Evolutionary conservation across 2,888 invertebrate genomes (phyloP).

Genomic region (Marasmarcha lunaedactyla): DNA sequence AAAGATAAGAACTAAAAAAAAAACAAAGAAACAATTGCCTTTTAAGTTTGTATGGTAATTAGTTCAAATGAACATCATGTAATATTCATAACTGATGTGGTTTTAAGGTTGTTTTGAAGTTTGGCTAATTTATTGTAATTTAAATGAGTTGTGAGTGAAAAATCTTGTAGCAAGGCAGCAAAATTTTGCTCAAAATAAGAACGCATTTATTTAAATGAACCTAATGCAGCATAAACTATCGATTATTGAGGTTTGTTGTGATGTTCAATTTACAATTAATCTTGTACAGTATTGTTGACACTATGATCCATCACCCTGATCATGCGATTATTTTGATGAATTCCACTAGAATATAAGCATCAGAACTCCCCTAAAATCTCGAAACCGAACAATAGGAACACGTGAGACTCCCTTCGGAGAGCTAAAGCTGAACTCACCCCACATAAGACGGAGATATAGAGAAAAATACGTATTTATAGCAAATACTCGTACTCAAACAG

Average conservation of each 20-base stretch:
- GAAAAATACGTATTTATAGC: constrained; percentile 72
- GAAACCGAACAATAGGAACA: constrained; percentile 65
- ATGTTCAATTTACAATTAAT: neutral
- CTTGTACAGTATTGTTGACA: constrained; percentile 33
- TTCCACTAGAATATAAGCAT: constrained; percentile 60
- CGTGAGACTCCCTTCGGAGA: constrained; percentile 58
- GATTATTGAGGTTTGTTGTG: neutral
- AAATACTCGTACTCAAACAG: constrained; percentile 72
- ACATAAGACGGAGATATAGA: constrained; percentile 59
- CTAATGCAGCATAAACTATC: too few relatives aligned
- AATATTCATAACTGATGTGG: constrained; percentile 27
- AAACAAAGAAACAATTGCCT: constrained; percentile 58
- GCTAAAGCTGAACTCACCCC: constrained; percentile 63
- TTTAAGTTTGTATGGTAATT: constrained; percentile 45
- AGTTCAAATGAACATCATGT: constrained; percentile 23
- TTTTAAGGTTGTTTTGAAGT: constrained; percentile 11
- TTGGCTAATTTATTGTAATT: constrained; percentile 6
- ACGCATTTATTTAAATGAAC: too few relatives aligned
- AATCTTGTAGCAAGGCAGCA: too few relatives aligned
- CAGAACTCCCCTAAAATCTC: constrained; percentile 65
- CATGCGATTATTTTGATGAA: constrained; percentile 65
- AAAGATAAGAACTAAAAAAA: constrained; percentile 29
- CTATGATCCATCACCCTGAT: constrained; percentile 57
- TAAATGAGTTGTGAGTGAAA: neutral
- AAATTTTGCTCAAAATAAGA: too few relatives aligned